Conservation (phyloP, 1,140 invertebrate species). For the Pseudomyrmex dendroicus region DNA sequence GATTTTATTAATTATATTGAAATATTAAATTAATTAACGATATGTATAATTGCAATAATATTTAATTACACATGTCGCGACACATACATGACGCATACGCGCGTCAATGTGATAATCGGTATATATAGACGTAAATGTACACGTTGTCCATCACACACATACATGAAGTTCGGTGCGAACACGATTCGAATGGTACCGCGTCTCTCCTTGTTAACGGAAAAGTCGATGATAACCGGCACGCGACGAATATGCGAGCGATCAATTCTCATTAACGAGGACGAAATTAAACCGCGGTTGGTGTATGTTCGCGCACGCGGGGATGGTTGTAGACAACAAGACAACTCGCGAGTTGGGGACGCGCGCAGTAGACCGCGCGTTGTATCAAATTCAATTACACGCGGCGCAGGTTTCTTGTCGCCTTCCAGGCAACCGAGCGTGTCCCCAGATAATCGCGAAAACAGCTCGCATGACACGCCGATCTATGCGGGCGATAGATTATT, state of each 20-base stretch:
- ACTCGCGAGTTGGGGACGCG: not conserved
- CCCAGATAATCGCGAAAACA: conserved; percentile 58
- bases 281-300: conserved; percentile 38
- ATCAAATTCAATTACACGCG: conserved; percentile 52
- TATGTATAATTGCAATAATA: not conserved
- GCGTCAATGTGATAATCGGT: not conserved
- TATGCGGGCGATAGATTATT: conserved; percentile 53
- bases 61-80: not conserved
- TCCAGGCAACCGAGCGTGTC: conserved; percentile 36
- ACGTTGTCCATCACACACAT: too few species aligned
- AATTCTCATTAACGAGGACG: conserved; percentile 44
- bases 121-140: too few species aligned
- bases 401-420: conserved; percentile 47
- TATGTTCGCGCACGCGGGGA: not conserved
- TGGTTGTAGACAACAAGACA: conserved; percentile 8
- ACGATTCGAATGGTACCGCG: too few species aligned
- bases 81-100: too few species aligned
- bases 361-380: conserved; percentile 8
- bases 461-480: conserved; percentile 46
- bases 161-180: not conserved
- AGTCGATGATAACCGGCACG: not conserved
- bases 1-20: conserved; percentile 19
- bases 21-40: conserved; percentile 16
- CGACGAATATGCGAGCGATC: conserved; percentile 7
- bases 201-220: conserved; percentile 23